Percentiles rank a stretch among this genome's conserved stretches.
Conservation (phyloP, 1,140 invertebrate genomes). For the Zelostemma sp. region DNA sequence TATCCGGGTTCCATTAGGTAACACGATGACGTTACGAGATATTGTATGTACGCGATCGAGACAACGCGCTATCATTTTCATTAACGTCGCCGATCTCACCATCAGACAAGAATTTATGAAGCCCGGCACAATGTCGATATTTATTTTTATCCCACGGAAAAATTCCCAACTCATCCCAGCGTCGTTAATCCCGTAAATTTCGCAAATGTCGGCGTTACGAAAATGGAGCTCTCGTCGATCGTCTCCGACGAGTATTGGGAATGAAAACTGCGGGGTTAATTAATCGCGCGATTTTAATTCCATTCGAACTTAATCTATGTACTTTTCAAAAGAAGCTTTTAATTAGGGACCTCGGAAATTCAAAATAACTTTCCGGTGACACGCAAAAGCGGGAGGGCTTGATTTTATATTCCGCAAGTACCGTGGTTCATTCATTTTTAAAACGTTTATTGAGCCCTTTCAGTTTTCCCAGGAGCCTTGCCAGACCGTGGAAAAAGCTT, state of each 20-base stretch:
- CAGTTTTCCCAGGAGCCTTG: conserved; percentile 11
- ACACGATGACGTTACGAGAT: conserved; percentile 14
- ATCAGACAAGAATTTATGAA: not conserved
- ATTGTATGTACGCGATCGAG: conserved; percentile 4
- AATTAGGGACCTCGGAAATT: not conserved
- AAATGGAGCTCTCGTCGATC: no score
- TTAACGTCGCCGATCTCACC: conserved; percentile 3
- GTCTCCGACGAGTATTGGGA: no score
- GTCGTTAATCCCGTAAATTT: no score
- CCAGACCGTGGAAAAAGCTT: conserved; percentile 6
- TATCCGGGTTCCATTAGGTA: conserved; percentile 14
- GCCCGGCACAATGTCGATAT: not conserved
- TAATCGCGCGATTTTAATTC: no score
- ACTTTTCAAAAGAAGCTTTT: no score
- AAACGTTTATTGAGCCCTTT: conserved; percentile 10
- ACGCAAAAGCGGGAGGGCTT: not conserved
- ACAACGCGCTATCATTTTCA: conserved; percentile 10
- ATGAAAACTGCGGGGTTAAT: no score
- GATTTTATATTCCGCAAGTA: conserved; percentile 4
- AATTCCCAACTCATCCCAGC: no score
- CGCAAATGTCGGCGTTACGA: no score
- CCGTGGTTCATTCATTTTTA: conserved; percentile 3
- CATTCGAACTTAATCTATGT: no score
- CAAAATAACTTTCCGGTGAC: no score
- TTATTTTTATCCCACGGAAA: no score